phyloP scores from a whole-genome alignment of 2,888 invertebrate species.

The Leptinotarsa peninsularis region DNA sequence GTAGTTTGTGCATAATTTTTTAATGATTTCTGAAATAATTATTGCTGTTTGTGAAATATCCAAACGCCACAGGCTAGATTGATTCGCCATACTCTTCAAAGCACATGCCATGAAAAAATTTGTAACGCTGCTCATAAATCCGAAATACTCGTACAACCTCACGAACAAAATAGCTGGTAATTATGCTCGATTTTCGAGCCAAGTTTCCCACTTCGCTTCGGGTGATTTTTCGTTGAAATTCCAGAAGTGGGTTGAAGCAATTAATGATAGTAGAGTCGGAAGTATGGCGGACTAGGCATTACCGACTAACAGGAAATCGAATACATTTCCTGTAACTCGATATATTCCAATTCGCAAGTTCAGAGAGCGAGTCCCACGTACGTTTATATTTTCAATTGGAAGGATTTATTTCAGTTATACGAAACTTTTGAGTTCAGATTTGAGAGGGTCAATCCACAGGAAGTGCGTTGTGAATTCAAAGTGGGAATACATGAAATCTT shows the following conservation, averaged over 20 bases:
- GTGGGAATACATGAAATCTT: too few relatives aligned
- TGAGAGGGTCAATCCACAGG: not conserved
- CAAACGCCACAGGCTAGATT: too few relatives aligned
- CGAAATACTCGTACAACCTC: not conserved
- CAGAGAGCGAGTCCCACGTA: not conserved
- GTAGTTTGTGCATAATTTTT: too few relatives aligned
- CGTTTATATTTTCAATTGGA: not conserved
- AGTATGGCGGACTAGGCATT: slow-evolving; percentile 22
- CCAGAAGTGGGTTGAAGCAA: slow-evolving; percentile 20
- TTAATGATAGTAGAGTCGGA: slow-evolving; percentile 30
- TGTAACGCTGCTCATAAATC: too few relatives aligned
- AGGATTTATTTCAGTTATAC: not conserved
- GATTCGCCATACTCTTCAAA: too few relatives aligned
- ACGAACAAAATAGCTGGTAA: not conserved
- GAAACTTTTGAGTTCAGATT: not conserved
- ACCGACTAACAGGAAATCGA: slow-evolving; percentile 44
- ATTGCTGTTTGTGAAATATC: too few relatives aligned
- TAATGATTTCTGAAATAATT: too few relatives aligned
- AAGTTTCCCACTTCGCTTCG: not conserved
- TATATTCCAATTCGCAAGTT: slow-evolving; percentile 29
- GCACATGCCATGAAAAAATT: too few relatives aligned
- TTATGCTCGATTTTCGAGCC: not conserved
- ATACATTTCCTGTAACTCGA: slow-evolving; percentile 48
- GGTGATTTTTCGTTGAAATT: slow-evolving; percentile 1
- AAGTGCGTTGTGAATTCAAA: too few relatives aligned